A percentile compares a stretch with the other conserved stretches of the same genome.
phyloP scores from a whole-genome alignment of 2,797 vertebrate genomes.

The Saxicola maurus region DNA sequence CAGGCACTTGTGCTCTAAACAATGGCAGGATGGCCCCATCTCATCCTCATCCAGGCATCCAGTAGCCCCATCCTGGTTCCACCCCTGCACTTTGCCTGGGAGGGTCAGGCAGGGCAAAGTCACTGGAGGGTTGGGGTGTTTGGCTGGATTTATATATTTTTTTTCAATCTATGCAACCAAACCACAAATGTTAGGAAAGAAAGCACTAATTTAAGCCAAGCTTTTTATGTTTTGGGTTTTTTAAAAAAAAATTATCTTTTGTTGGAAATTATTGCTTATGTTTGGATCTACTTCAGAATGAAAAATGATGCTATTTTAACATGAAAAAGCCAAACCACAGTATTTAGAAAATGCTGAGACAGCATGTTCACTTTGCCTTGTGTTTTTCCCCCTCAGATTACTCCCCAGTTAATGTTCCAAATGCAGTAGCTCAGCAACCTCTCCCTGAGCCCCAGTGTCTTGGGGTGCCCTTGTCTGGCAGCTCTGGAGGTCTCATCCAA shows the following conservation, averaged over 20 bases:
- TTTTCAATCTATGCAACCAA: not conserved
- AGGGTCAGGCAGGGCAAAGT: not conserved
- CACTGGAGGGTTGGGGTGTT: not conserved
- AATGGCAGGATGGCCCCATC: not conserved
- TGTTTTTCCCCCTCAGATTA: not conserved
- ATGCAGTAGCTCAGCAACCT: not conserved
- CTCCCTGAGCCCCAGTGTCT: fast-evolving
- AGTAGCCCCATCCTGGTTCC: fast-evolving
- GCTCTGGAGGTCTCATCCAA: not conserved
- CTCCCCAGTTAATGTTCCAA: not conserved
- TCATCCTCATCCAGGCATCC: not conserved
- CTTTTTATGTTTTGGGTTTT: not conserved
- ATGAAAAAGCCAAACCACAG: not conserved
- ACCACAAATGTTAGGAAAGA: not conserved
- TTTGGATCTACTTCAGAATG: not conserved
- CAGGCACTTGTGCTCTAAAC: not conserved
- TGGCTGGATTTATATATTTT: not conserved
- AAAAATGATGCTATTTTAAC: not conserved
- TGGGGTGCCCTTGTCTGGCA: not conserved
- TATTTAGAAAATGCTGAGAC: not conserved
- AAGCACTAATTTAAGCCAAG: not conserved
- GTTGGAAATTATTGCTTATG: not conserved
- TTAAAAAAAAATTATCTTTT: not conserved
- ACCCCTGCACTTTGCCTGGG: not conserved
- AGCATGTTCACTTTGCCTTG: not conserved